Percentiles rank a stretch among this genome's conserved stretches.
Evolutionary conservation across 2,797 vertebrate species (phyloP).

Genomic region (Pipistrellus kuhlii): DNA sequence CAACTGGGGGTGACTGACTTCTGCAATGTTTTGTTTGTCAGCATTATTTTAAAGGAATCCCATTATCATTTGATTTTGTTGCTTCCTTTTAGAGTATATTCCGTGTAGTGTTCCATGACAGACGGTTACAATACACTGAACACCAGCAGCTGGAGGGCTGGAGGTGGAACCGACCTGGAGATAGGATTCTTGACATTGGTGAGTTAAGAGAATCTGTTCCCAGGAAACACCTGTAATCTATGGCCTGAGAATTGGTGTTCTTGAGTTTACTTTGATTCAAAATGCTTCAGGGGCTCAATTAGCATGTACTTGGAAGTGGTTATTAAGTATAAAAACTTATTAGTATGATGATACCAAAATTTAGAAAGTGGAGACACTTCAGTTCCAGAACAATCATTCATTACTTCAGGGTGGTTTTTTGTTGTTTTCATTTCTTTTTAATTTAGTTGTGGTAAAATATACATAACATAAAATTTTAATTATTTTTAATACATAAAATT

Average conservation of each 20-base stretch:
- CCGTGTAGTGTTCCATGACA: conserved; percentile 97
- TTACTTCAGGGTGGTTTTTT: not conserved
- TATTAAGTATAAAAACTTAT: conserved; percentile 15
- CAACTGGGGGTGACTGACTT: not conserved
- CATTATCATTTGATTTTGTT: not conserved
- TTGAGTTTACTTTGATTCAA: not conserved
- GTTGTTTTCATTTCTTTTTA: conserved; percentile 1
- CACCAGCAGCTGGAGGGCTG: conserved; percentile 98
- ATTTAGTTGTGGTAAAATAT: conserved; percentile 14
- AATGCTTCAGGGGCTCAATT: not conserved
- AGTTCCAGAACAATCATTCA: not conserved
- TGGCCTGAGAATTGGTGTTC: conserved; percentile 18
- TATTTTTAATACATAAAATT: conserved; percentile 40
- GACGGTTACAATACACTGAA: conserved; percentile 96
- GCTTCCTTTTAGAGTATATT: conserved; percentile 92
- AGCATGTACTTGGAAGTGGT: not conserved
- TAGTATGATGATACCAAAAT: not conserved
- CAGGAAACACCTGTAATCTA: not conserved
- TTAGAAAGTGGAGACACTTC: not conserved
- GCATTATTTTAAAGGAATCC: not conserved
- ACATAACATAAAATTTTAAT: not conserved
- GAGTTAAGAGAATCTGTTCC: conserved; percentile 73
- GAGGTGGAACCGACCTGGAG: conserved; percentile 97
- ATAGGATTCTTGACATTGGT: conserved; percentile 97
- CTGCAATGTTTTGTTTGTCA: conserved; percentile 39